Conservation (phyloP, 2,113 vertebrate species). For the Vidua macroura region DNA sequence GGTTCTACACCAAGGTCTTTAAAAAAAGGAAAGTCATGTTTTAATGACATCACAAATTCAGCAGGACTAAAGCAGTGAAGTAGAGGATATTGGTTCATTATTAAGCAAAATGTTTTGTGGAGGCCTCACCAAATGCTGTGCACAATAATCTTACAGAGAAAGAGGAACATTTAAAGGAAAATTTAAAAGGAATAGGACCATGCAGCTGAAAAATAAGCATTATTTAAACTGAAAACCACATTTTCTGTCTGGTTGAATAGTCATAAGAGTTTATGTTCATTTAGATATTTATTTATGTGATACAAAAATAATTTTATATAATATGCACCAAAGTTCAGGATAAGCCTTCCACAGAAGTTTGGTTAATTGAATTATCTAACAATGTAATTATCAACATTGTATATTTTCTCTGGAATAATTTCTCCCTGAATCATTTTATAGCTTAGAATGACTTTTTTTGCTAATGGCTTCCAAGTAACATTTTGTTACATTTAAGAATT, state of each 20-base stretch:
- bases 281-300: not conserved
- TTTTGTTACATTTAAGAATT: not conserved
- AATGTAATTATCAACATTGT: not conserved
- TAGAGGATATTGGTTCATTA: not conserved
- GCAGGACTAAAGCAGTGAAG: not conserved
- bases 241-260: not conserved
- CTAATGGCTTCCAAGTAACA: not conserved
- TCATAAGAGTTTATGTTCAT: not conserved
- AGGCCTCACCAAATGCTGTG: not conserved
- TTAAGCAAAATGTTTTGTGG: not conserved
- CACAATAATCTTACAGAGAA: not conserved
- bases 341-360: not conserved
- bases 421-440: not conserved
- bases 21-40: fast-evolving
- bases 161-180: not conserved
- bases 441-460: not conserved
- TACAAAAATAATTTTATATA: not conserved
- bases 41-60: not conserved
- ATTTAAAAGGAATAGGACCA: not conserved
- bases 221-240: not conserved
- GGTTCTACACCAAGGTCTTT: not conserved
- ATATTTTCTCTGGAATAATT: not conserved
- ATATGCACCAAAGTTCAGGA: not conserved
- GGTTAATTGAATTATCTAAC: not conserved
- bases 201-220: not conserved